Evolutionary conservation across 1,140 invertebrate genomes (phyloP), one percentile per base, ranked within the genome.

Genomic region (Magallana gigas): DNA sequence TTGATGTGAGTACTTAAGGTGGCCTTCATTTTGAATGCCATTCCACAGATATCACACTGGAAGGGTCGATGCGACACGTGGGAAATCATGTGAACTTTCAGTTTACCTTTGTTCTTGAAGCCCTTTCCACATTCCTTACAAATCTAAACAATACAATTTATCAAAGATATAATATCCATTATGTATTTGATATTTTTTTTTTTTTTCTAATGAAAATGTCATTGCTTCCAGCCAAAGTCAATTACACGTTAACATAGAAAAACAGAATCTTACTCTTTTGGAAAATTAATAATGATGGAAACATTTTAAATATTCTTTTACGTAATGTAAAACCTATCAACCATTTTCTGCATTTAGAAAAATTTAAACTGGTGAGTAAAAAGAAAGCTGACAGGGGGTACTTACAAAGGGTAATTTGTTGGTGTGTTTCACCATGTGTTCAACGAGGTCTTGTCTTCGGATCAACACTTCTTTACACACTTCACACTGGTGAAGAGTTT

Each of bases 31-130:
- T 84, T 84, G 57, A 87, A 84, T 8, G 57, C 18, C 62, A 71
- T 83, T 12, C 86, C 86, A 80, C 86, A 87, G 23, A 84, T 59
- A 36, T 87, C 86, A 87, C 86, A 87, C 16, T 71, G 71, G 57
- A 68, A 87, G 12, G 82, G 82, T 6, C 82, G 56, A 16, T 23
- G 14, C 18, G 23, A 29, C 1, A 16, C 48, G 3, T 85, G 84
- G 48, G 48, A 56, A n/a, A 85, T 71, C 62, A 85, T 71, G 64
- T 85, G 84, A 23, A 71, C 57, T 18, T 76, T 85, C 12, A 85
- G 56, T 29, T 71, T 57, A 16, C 84, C 84, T 12, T 76, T 71
- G 8, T 58, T 56, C 23, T 57, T 71, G 64, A 85, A 85, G n/a
- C 62, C 64, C 23, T 71, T 85, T 23, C 68, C 68, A 23, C 84